Percentiles rank a stretch among this genome's conserved stretches.
Conservation (phyloP, 2,797 vertebrate species). For the Hafferia zeledoni region DNA sequence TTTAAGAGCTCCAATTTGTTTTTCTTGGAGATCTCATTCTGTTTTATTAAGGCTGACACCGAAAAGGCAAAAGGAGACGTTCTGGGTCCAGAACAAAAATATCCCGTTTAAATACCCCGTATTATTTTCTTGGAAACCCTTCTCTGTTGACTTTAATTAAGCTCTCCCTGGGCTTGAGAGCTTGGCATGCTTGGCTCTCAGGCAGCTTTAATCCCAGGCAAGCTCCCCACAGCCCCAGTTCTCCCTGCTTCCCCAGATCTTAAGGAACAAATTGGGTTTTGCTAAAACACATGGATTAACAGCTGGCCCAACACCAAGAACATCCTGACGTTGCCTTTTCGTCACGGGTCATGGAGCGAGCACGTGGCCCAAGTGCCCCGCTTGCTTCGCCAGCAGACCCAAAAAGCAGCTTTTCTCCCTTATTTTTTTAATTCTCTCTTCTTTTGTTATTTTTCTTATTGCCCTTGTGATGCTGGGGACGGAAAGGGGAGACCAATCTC, state of each 20-base stretch:
- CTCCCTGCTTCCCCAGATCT: conserved; percentile 54
- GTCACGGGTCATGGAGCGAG: accelerated
- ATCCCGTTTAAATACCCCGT: background rate
- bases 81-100: conserved; percentile 44
- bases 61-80: conserved; percentile 13
- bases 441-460: background rate
- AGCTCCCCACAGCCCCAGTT: background rate
- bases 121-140: conserved; percentile 58
- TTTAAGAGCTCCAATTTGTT: conserved; percentile 62
- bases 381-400: accelerated
- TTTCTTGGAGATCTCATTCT: conserved; percentile 57
- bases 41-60: conserved; percentile 52
- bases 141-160: conserved; percentile 51
- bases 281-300: conserved; percentile 35
- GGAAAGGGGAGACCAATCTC: background rate
- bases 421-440: background rate
- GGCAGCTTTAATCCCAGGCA: conserved; percentile 32
- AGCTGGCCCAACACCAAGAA: conserved; percentile 52
- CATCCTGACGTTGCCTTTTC: conserved; percentile 16
- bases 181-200: conserved; percentile 18
- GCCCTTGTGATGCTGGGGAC: background rate
- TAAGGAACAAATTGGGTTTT: conserved; percentile 51
- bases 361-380: accelerated
- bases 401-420: background rate
- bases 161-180: background rate